Evolutionary conservation across 2,888 invertebrate species (phyloP), one percentile per base, ranked within the genome.

Genomic region (Folsomia manolachei): DNA sequence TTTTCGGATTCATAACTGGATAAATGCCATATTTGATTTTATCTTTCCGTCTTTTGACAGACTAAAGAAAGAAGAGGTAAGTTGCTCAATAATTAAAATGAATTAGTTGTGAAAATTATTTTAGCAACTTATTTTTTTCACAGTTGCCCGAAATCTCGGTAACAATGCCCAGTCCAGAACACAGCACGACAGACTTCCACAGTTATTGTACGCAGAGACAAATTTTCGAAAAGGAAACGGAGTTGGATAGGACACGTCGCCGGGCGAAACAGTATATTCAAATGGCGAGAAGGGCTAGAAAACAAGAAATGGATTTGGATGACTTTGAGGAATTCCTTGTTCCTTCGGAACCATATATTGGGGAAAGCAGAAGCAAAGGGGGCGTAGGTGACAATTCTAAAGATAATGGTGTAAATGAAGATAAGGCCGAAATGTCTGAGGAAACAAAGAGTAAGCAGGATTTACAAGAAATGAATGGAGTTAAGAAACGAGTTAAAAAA

Each of bases 141-240:
- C 23, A 75, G 73, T 56, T 75, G 19, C 78, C 78, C 1, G 76
- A 76, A 70, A 74, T 78, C 23, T 78, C 78, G 11, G 70, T 78
- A 1, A 78, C 78, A 2, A 53, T 78, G 1, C 75, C 78, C 11
- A 75, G 76, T 26, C 78, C 78, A 1, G 70, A 66, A 2, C 72
- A 75, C 19, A 76, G 76, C 19, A 76, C 78, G 18, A 76, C 75
- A 26, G 75, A 78, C 53, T 71, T 76, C 27, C 72, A 71, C 51
- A 66, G 70, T n/a, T 69, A 71, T 21, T 74, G 75, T 62, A 66
- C 74, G 1, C 71, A 75, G n/a, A 70, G 70, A 24, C 72, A 78
- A 23, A 39, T 75, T 2, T 69, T 72, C 14, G 64, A 70, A 2
- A 52, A 63, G 18, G 39, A 64, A 1, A 27, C 60, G 1, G 71